phyloP scores from a whole-genome alignment of 2,113 vertebrate genomes.

The Megaleporinus macrocephalus region DNA sequence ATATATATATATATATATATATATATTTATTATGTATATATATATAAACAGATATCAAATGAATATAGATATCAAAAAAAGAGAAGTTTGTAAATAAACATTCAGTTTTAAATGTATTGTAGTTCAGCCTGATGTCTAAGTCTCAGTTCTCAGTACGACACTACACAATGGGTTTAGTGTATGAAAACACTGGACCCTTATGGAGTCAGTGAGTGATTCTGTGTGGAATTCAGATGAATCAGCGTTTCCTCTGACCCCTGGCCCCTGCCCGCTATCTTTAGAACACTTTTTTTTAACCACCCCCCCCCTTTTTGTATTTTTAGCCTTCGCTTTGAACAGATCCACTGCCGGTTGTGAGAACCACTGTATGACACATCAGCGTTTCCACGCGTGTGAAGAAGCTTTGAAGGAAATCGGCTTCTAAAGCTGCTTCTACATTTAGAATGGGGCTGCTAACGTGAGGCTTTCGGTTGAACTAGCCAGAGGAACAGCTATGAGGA shows the following conservation, averaged over 20 bases:
- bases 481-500: too few species aligned
- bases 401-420: neutral
- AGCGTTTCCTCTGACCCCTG: conserved; percentile 21
- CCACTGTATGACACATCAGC: neutral
- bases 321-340: neutral
- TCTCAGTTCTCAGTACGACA: neutral
- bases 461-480: too few species aligned
- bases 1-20: too few species aligned
- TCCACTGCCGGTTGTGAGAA: neutral
- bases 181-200: conserved; percentile 5
- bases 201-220: neutral
- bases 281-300: neutral
- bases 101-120: too few species aligned
- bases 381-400: neutral
- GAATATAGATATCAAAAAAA: too few species aligned
- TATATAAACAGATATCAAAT: too few species aligned
- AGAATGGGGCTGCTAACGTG: too few species aligned
- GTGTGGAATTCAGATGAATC: conserved; percentile 7
- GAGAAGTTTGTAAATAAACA: too few species aligned
- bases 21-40: too few species aligned
- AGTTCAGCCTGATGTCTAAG: too few species aligned
- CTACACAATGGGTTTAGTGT: neutral
- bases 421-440: too few species aligned
- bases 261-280: neutral
- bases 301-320: neutral